phyloP scores from a whole-genome alignment of 2,113 vertebrate genomes.

The Gracilinanus agilis region DNA sequence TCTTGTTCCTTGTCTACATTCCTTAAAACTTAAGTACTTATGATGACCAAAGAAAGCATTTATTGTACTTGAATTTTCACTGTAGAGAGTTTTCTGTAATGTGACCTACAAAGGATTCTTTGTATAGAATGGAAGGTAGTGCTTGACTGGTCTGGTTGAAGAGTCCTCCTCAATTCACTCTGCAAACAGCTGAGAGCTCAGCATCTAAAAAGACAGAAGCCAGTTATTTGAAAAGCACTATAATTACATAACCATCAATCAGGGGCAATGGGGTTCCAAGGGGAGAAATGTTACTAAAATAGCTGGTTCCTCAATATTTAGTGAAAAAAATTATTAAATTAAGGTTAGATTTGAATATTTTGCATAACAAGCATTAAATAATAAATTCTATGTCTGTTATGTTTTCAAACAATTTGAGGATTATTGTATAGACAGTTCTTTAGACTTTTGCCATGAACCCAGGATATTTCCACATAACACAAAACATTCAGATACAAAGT shows the following conservation, averaged over 20 bases:
- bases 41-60: neutral
- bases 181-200: neutral
- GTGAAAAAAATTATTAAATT: constrained; percentile 30
- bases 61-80: neutral
- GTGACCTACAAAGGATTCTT: neutral
- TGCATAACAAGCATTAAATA: neutral
- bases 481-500: neutral
- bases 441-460: constrained; percentile 5
- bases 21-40: neutral
- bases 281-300: constrained; percentile 8
- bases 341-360: constrained; percentile 37
- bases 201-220: neutral
- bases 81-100: neutral
- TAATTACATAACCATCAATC: neutral
- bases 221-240: neutral
- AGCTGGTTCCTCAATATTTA: neutral
- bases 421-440: constrained; percentile 36
- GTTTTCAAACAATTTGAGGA: neutral
- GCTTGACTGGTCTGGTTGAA: neutral
- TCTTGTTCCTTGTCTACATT: neutral
- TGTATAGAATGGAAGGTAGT: neutral
- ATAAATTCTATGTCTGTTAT: constrained; percentile 7
- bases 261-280: neutral
- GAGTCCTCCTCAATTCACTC: neutral
- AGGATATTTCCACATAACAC: neutral